Evolutionary conservation across 1,140 invertebrate genomes (phyloP).

Genomic region (Cotesia chilonis): DNA sequence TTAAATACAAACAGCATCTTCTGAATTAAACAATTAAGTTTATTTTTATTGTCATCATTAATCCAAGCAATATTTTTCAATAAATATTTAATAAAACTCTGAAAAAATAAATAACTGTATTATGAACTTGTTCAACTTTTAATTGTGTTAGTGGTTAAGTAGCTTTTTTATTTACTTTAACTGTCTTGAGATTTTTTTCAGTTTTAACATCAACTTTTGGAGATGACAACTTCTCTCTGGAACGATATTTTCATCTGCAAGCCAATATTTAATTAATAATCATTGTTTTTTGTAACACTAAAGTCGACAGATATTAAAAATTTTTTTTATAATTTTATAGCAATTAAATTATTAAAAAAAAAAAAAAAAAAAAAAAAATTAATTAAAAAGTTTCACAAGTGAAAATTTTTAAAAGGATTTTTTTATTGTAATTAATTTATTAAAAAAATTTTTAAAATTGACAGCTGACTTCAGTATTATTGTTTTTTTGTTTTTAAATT

Average conservation of each 20-base stretch:
- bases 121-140: conserved; percentile 89
- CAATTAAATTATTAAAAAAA: too few relatives aligned
- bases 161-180: conserved; percentile 57
- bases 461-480: too few relatives aligned
- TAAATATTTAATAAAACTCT: conserved; percentile 90
- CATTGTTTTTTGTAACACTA: too few relatives aligned
- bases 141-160: conserved; percentile 81
- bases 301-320: too few relatives aligned
- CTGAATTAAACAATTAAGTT: conserved; percentile 92
- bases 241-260: background rate
- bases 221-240: conserved; percentile 36
- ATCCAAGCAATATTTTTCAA: conserved; percentile 93
- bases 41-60: conserved; percentile 83
- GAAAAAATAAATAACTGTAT: conserved; percentile 96
- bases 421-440: too few relatives aligned
- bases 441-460: too few relatives aligned
- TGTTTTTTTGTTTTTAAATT: too few relatives aligned
- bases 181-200: conserved; percentile 46
- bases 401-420: too few relatives aligned
- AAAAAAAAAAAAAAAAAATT: too few relatives aligned
- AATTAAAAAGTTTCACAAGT: too few relatives aligned
- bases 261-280: too few relatives aligned
- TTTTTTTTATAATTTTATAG: too few relatives aligned
- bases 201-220: conserved; percentile 37
- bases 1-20: conserved; percentile 96